Conservation (phyloP, 2,113 vertebrate species). For the Electrona antarctica region DNA sequence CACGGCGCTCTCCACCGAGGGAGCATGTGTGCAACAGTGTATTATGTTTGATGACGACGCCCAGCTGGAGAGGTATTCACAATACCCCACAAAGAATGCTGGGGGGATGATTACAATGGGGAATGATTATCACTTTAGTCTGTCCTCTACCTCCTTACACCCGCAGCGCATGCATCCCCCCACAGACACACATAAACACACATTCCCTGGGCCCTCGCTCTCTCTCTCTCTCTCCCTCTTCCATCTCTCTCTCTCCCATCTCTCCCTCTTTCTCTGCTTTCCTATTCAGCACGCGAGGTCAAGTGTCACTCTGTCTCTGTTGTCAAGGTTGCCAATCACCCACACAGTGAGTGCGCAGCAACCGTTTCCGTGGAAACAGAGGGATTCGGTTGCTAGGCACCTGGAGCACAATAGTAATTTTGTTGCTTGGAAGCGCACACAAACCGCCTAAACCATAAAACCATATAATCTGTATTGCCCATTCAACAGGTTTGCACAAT, state of each 20-base stretch:
- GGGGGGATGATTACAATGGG: conserved; percentile 75
- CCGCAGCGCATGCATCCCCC: conserved; percentile 24
- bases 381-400: conserved; percentile 81
- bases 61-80: conserved; percentile 75
- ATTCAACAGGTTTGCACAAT: conserved; percentile 67
- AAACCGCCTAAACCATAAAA: conserved; percentile 38
- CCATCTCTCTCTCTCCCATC: conserved; percentile 59
- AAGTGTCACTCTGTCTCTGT: conserved; percentile 77
- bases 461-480: conserved; percentile 45
- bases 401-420: conserved; percentile 81
- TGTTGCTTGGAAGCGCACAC: conserved; percentile 73
- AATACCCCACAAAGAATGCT: conserved; percentile 70
- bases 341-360: conserved; percentile 79
- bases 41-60: conserved; percentile 71
- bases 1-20: conserved; percentile 59
- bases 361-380: conserved; percentile 81
- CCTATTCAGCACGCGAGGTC: conserved; percentile 77
- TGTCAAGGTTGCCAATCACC: conserved; percentile 83
- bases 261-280: conserved; percentile 54
- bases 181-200: conserved; percentile 9
- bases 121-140: conserved; percentile 75
- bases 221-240: conserved; percentile 31
- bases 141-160: conserved; percentile 56
- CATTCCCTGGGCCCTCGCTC: conserved; percentile 6
- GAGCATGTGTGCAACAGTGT: conserved; percentile 53